These are phyloP conservation scores for Drosophila pseudotalamancana DNA, from an alignment of 2,888 invertebrate species.

Conservation along the genomic window DNA sequence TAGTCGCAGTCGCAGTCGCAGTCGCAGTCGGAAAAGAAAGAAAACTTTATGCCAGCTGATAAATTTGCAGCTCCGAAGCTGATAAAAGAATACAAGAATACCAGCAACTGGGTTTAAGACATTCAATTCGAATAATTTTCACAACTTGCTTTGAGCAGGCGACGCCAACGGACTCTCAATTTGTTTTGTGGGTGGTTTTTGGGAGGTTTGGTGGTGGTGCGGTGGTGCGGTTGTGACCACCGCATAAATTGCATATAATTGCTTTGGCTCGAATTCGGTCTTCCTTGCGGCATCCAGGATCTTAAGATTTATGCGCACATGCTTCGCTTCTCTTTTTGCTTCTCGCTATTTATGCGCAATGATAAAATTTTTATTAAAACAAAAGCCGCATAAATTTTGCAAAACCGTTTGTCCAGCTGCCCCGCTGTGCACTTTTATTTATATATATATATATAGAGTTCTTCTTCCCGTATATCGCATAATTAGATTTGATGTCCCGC, in stretches of 20 bases:
- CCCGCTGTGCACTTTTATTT: slow-evolving; percentile 50
- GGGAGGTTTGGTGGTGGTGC: neutral
- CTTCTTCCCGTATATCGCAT: slow-evolving; percentile 60
- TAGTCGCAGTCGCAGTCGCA: too few species aligned
- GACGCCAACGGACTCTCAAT: slow-evolving; percentile 40
- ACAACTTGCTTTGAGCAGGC: slow-evolving; percentile 44
- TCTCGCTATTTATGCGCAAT: slow-evolving; percentile 68
- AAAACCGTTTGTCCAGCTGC: slow-evolving; percentile 47
- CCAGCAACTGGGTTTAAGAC: slow-evolving; percentile 45
- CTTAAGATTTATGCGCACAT: slow-evolving; percentile 75
- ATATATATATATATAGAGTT: slow-evolving; percentile 26
- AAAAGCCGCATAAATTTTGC: slow-evolving; percentile 75
- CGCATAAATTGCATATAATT: slow-evolving; percentile 83
- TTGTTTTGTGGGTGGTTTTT: slow-evolving; percentile 28
- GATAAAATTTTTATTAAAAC: slow-evolving; percentile 80
- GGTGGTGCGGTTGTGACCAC: slow-evolving; percentile 34
- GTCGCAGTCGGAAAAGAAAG: slow-evolving; percentile 36
- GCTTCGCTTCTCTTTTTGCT: slow-evolving; percentile 47
- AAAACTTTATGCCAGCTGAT: slow-evolving; percentile 76
- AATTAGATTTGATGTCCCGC: slow-evolving; percentile 75
- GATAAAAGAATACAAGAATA: slow-evolving; percentile 65
- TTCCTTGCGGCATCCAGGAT: slow-evolving; percentile 24
- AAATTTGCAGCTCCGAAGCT: slow-evolving; percentile 72
- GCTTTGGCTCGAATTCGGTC: slow-evolving; percentile 59
- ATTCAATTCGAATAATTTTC: slow-evolving; percentile 75